A percentile compares a stretch with the other conserved stretches of the same genome.
These are phyloP conservation scores for Phallusia fumigata DNA, from an alignment of 23 tunicate genomes.

Conservation along the genomic window DNA sequence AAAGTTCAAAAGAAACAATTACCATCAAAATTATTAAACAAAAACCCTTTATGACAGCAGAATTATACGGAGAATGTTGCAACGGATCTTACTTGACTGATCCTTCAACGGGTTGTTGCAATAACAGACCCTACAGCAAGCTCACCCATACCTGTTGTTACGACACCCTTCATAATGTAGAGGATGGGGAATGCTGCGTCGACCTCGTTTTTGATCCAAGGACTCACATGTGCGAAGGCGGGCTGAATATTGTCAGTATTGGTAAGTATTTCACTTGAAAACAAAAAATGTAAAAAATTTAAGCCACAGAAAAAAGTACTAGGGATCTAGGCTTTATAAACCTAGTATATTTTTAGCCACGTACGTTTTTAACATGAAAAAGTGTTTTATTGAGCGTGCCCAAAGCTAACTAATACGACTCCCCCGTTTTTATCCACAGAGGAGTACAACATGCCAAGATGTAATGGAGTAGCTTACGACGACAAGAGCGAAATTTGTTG, in stretches of 20 bases:
- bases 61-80: conserved; percentile 33
- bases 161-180: conserved; percentile 5
- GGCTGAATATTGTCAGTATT: not conserved
- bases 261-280: too few relatives aligned
- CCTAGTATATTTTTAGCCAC: too few relatives aligned
- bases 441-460: not conserved
- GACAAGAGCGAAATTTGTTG: not conserved
- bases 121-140: conserved; percentile 10
- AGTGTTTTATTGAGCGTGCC: too few relatives aligned
- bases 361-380: too few relatives aligned
- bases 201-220: conserved; percentile 20
- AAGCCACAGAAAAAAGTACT: too few relatives aligned
- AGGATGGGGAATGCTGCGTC: conserved; percentile 25
- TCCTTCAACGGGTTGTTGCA: conserved; percentile 1
- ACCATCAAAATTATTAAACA: too few relatives aligned
- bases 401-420: too few relatives aligned
- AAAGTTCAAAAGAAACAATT: too few relatives aligned
- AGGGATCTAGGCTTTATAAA: too few relatives aligned
- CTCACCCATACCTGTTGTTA: conserved; percentile 26
- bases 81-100: conserved; percentile 17
- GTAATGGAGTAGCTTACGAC: not conserved
- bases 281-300: too few relatives aligned
- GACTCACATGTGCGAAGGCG: conserved; percentile 13
- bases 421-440: not conserved
- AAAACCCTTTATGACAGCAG: not conserved